Evolutionary conservation across 2,113 vertebrate genomes (phyloP).

Genomic region (Procapra przewalskii): DNA sequence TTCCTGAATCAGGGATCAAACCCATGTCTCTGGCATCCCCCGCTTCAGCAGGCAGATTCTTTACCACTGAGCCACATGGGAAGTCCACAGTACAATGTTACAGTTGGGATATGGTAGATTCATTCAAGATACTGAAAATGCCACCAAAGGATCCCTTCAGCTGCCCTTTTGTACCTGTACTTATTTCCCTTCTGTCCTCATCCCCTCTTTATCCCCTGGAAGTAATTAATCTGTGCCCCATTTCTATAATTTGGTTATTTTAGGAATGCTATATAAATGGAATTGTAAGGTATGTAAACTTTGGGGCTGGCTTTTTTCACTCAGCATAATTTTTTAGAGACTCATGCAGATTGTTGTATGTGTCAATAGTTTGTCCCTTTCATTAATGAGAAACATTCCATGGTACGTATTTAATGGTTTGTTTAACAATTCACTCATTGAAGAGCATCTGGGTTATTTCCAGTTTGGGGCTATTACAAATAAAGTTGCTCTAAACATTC

Average conservation of each 20-base stretch:
- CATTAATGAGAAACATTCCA: not conserved
- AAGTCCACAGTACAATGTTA: not conserved
- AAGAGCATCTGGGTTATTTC: not conserved
- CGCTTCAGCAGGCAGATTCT: not conserved
- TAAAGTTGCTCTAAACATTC: not conserved
- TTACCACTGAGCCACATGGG: not conserved
- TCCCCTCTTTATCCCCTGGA: not conserved
- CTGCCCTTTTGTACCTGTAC: not conserved
- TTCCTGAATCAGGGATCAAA: not conserved
- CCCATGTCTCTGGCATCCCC: not conserved
- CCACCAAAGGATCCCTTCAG: not conserved
- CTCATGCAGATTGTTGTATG: not conserved
- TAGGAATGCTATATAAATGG: not conserved
- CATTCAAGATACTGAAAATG: not conserved
- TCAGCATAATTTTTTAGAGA: not conserved
- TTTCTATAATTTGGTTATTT: not conserved
- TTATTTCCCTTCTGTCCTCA: not conserved
- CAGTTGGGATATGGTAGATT: not conserved
- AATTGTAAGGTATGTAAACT: not conserved
- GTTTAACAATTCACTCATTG: not conserved
- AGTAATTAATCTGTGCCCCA: not conserved
- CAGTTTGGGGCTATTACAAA: not conserved
- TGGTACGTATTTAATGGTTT: not conserved
- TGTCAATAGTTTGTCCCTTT: not conserved
- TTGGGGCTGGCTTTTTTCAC: not conserved